These are phyloP conservation scores for Microcebus griseorufus DNA, from an alignment of 2,113 vertebrate genomes.

Conservation along the genomic window DNA sequence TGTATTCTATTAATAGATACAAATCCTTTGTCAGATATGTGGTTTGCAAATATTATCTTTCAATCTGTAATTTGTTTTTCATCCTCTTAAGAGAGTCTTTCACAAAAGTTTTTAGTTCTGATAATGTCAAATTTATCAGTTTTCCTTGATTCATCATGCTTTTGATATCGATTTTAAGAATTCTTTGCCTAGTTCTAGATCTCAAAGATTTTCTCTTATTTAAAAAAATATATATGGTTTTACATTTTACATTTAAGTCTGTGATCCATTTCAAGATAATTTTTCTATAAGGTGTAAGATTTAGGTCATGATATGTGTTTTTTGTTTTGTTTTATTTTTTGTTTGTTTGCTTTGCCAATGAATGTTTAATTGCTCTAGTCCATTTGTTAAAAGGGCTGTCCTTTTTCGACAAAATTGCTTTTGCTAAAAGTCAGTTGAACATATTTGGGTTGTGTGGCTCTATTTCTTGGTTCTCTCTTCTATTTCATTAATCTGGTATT, in stretches of 20 bases:
- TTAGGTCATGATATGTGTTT: not conserved
- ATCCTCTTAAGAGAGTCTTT: not conserved
- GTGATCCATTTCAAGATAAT: not conserved
- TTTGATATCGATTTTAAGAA: not conserved
- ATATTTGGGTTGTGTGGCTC: not conserved
- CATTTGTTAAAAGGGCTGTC: constrained; percentile 18
- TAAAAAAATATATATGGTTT: not conserved
- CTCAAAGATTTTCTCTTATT: not conserved
- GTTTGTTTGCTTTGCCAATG: not conserved
- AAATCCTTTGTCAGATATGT: not conserved
- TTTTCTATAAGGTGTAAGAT: not conserved
- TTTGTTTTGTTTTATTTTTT: not conserved
- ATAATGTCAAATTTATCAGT: not conserved
- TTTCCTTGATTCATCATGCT: not conserved
- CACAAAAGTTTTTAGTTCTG: not conserved
- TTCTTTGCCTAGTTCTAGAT: not conserved
- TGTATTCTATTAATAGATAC: not conserved
- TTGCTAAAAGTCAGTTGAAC: not conserved
- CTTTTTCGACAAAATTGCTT: not conserved
- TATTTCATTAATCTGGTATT: not conserved
- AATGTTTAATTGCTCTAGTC: not conserved
- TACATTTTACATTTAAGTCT: not conserved
- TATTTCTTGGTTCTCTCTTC: not conserved
- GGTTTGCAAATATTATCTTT: constrained; percentile 35
- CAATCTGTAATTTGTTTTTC: not conserved